A percentile compares a stretch with the other conserved stretches of the same genome.
phyloP scores from a whole-genome alignment of 2,888 invertebrate species.

The Trissolcus brochymenae region DNA sequence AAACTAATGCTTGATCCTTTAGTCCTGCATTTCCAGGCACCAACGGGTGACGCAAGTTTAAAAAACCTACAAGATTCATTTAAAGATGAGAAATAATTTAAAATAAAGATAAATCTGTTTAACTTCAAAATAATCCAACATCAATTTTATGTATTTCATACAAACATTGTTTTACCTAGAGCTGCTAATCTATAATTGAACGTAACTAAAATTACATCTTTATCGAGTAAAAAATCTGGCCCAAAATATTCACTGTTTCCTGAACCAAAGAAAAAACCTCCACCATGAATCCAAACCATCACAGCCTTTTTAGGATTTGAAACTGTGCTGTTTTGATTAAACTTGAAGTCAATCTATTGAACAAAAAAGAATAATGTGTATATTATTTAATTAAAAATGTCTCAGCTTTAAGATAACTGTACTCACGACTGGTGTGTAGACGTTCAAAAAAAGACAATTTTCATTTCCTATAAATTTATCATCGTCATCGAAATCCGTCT shows the following conservation, averaged over 20 bases:
- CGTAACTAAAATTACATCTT: slow-evolving; percentile 62
- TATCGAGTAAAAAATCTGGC: slow-evolving; percentile 63
- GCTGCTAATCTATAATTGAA: slow-evolving; percentile 63
- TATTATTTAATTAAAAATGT: background rate
- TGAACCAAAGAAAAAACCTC: slow-evolving; percentile 57
- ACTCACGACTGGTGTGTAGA: slow-evolving; percentile 63
- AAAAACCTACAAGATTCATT: slow-evolving; percentile 62
- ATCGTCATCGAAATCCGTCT: slow-evolving; percentile 26
- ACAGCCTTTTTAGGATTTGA: slow-evolving; percentile 50
- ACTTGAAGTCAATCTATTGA: slow-evolving; percentile 4
- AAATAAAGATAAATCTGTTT: no score
- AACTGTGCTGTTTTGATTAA: background rate
- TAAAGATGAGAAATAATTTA: no score
- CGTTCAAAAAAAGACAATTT: slow-evolving; percentile 64
- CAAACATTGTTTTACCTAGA: slow-evolving; percentile 55
- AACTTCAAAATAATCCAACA: no score
- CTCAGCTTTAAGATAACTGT: background rate
- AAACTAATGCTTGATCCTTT: slow-evolving; percentile 78
- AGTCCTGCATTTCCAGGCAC: slow-evolving; percentile 62
- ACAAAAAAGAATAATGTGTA: background rate
- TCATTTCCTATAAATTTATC: slow-evolving; percentile 59
- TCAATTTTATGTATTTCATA: no score
- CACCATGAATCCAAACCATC: slow-evolving; percentile 64
- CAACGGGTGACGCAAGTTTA: slow-evolving; percentile 58
- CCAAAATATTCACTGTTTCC: slow-evolving; percentile 47